These are phyloP conservation scores for Drosophila austrosaltans DNA, from an alignment of 2,888 invertebrate genomes.

Conservation along the genomic window DNA sequence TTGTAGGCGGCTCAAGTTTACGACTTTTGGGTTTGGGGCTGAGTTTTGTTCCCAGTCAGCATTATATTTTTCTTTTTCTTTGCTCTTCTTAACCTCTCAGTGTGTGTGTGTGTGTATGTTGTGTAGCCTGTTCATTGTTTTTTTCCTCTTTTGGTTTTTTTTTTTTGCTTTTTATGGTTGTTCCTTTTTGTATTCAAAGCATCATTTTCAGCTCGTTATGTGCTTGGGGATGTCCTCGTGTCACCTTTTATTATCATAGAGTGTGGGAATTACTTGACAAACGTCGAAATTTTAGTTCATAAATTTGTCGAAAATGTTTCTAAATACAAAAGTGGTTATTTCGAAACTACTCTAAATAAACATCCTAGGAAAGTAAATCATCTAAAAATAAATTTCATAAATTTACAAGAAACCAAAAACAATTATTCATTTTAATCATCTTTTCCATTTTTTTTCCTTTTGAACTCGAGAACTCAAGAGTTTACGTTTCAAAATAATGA, in stretches of 20 bases:
- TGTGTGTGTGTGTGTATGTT: slow-evolving; percentile 3
- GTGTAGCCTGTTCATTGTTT: slow-evolving; percentile 56
- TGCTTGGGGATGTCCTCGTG: slow-evolving; percentile 33
- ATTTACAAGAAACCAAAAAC: no score
- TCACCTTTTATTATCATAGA: slow-evolving; percentile 8
- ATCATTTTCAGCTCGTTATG: slow-evolving; percentile 58
- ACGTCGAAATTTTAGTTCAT: slow-evolving; percentile 3
- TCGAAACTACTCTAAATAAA: no score
- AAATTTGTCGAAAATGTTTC: neutral
- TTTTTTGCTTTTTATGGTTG: slow-evolving; percentile 37
- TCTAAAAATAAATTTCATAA: no score
- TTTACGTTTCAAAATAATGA: neutral
- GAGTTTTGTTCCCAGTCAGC: slow-evolving; percentile 34
- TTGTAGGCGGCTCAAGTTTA: slow-evolving; percentile 57
- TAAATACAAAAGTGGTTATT: no score
- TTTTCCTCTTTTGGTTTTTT: slow-evolving; percentile 19
- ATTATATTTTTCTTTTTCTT: slow-evolving; percentile 46
- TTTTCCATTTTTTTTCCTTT: no score
- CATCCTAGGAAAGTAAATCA: no score
- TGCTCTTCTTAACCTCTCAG: slow-evolving; percentile 29
- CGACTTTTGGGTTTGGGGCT: slow-evolving; percentile 31
- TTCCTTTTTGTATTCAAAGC: slow-evolving; percentile 52
- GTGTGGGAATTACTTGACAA: slow-evolving; percentile 4
- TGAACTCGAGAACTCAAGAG: no score
- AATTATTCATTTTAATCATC: no score